Percentiles rank a stretch among this genome's conserved stretches.
Evolutionary conservation across 64 coral and sea anemone genomes (phyloP).

Genomic region (Porites australiensis): DNA sequence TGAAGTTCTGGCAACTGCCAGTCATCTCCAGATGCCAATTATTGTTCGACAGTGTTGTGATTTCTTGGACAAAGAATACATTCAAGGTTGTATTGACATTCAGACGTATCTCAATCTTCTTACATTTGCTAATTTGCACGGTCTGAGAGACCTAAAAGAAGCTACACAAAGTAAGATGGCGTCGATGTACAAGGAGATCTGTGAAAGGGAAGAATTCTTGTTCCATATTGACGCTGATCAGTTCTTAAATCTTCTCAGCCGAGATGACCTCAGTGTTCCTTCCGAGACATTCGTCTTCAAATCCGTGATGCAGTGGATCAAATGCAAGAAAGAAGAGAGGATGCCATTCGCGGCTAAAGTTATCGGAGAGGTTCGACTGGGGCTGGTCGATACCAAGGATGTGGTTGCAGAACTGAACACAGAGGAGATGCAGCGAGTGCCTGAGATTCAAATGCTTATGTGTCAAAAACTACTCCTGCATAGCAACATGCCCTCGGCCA

Average conservation of each 20-base stretch:
- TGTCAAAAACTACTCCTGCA: background rate
- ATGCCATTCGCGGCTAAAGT: constrained; percentile 4
- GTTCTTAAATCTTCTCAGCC: background rate
- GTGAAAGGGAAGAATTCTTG: constrained; percentile 19
- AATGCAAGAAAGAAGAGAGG: constrained; percentile 26
- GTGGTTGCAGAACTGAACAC: too few species aligned
- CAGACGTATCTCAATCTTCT: background rate
- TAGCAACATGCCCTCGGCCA: background rate
- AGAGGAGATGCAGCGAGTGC: too few species aligned
- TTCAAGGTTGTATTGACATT: background rate
- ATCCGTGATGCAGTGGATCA: background rate
- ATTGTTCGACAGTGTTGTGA: constrained; percentile 4
- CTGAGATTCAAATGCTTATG: too few species aligned
- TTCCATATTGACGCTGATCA: background rate
- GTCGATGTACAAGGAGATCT: background rate
- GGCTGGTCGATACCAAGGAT: background rate
- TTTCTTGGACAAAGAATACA: background rate
- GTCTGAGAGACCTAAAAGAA: constrained; percentile 10
- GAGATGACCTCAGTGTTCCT: background rate
- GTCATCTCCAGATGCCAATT: constrained; percentile 28
- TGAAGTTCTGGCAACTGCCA: background rate
- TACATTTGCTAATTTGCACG: background rate
- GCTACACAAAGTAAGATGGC: background rate
- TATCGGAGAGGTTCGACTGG: constrained; percentile 37
- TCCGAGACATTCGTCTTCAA: constrained; percentile 34